These are phyloP conservation scores for Xenus cinereus DNA, from an alignment of 2,113 vertebrate species.

Conservation along the genomic window DNA sequence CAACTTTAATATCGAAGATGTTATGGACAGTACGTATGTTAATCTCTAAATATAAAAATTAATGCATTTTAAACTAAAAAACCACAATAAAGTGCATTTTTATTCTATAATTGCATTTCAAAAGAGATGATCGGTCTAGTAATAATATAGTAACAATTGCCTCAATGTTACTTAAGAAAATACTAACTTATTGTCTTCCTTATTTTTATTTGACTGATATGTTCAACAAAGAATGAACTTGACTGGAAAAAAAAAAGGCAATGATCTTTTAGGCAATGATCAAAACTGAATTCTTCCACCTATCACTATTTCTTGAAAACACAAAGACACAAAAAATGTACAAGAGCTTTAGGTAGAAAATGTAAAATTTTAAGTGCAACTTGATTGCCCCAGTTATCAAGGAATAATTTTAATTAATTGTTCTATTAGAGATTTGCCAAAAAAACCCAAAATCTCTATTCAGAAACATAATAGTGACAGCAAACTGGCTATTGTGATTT, in stretches of 20 bases:
- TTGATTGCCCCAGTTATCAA: conserved; percentile 48
- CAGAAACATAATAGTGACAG: background rate
- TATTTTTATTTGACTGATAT: too few relatives aligned
- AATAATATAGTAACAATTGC: background rate
- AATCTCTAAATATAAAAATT: background rate
- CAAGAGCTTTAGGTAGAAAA: conserved; percentile 20
- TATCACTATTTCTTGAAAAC: conserved; percentile 47
- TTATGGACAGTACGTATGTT: fast-evolving
- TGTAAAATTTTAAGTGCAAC: conserved; percentile 56
- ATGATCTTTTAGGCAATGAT: background rate
- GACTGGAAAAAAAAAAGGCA: background rate
- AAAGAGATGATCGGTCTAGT: background rate
- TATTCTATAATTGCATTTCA: background rate
- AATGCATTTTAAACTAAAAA: background rate
- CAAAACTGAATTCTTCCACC: conserved; percentile 1
- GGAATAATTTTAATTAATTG: conserved; percentile 47
- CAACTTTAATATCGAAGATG: background rate
- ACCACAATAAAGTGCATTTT: background rate
- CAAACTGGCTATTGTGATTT: background rate
- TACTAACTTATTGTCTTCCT: too few relatives aligned
- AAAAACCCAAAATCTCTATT: conserved; percentile 21
- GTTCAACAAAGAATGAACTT: conserved; percentile 19
- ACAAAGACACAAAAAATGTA: background rate
- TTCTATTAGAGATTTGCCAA: conserved; percentile 23
- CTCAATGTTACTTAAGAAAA: background rate